Conservation (phyloP, 2,113 vertebrate species). For the Oreotrochilus melanogaster region DNA sequence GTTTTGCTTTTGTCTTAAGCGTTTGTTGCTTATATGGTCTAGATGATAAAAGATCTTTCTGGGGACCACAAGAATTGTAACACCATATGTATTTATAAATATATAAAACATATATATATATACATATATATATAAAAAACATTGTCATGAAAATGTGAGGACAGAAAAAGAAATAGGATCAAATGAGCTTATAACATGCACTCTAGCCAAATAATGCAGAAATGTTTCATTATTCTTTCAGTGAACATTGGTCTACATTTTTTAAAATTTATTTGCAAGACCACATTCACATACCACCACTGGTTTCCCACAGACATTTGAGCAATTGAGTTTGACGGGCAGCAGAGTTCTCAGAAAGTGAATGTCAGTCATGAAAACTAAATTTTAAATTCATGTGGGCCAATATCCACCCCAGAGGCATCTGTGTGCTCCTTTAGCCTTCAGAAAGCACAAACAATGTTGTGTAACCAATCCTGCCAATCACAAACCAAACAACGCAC, state of each 20-base stretch:
- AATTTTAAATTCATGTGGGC: slow-evolving; percentile 1
- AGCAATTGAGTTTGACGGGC: slow-evolving; percentile 45
- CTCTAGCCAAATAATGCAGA: slow-evolving; percentile 21
- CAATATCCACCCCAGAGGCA: slow-evolving; percentile 23
- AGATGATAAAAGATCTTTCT: slow-evolving; percentile 11
- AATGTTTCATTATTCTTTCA: slow-evolving; percentile 13
- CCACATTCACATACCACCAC: slow-evolving; percentile 13
- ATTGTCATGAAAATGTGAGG: background rate
- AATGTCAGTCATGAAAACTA: slow-evolving; percentile 20
- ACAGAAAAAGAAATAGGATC: slow-evolving; percentile 1
- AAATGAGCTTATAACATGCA: background rate
- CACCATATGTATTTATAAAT: background rate
- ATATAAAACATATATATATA: background rate
- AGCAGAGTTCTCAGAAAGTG: slow-evolving; percentile 30
- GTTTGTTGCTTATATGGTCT: background rate
- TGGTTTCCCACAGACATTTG: slow-evolving; percentile 48
- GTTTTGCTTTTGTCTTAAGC: slow-evolving; percentile 19
- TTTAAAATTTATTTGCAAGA: background rate
- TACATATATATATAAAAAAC: background rate
- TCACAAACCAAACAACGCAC: background rate
- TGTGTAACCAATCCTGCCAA: background rate
- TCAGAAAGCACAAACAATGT: background rate
- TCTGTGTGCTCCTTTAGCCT: background rate
- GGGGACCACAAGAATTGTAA: background rate
- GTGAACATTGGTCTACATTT: background rate